Base-by-base conservation (phyloP, 2,113 vertebrate genomes). In the Phyllostomus discolor region DNA sequence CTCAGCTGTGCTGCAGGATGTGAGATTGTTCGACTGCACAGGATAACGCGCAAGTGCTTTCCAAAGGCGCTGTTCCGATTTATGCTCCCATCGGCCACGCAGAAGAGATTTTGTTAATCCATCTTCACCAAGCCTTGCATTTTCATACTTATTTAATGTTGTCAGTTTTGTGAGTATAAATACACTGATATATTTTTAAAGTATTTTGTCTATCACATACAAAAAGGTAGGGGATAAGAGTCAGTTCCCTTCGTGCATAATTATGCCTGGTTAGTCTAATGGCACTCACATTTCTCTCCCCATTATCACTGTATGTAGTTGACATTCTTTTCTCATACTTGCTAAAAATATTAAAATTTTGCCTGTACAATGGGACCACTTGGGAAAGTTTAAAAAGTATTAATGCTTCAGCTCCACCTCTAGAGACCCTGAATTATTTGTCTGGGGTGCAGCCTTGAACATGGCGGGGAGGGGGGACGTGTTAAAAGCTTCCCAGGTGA, bases 321-420 rank as follows among this genome's bases (percentile, higher is more conserved):
- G 81, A 59, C 78, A 38, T 48, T 83, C 62, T 76, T 52, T 90
- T 38, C 38, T 54, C 28, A 52, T 33, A 20, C 19, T 95, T 69
- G 11, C 66, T 95, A 69, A 81, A 62, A 76, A 87, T 95, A 70
- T 69, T 76, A 72, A 87, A 92, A 81, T 52, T 31, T 95, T 90
- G 20, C 46, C 79, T 79, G 54, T 22, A 80, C 33, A 46, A 35
- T 73, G 24, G 75, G 91, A 93, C 90, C 54, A 57, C 26, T 86
- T 90, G 83, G 87, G 75, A 83, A 86, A 46, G 81, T 82, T 73
- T 35, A 4, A 43, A 69, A 80, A 90, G 72, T 83, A 38, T 35
- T 33, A 41, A 87, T 83, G 54, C 78, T 83, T 88, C 59, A 28
- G 88, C 15, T 33, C 12, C 9, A 35, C 9, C 46, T 92, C 62